Percentiles rank a stretch among this genome's conserved stretches.
Evolutionary conservation across 2,113 vertebrate species (phyloP).

Genomic region (Gallinago undulata): DNA sequence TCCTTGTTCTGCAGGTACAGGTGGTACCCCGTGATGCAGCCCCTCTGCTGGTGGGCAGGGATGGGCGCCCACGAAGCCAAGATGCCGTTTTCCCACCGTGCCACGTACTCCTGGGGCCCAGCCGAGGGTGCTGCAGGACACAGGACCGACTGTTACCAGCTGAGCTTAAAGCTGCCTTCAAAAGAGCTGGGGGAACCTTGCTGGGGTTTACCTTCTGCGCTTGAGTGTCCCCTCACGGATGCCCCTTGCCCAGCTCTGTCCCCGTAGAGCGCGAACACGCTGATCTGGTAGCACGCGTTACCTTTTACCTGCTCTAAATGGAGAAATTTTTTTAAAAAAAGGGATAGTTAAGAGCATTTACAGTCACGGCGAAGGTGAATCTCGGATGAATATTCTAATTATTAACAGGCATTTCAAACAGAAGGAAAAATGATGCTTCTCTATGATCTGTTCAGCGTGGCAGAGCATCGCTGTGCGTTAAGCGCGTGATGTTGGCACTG

Average conservation of each 20-base stretch:
- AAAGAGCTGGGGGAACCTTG: accelerated
- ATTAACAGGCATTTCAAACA: not conserved
- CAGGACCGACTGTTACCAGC: accelerated
- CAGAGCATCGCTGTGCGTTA: not conserved
- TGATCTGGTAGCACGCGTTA: slow-evolving; percentile 65
- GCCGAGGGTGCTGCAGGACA: slow-evolving; percentile 60
- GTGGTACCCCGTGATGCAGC: slow-evolving; percentile 68
- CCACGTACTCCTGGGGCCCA: slow-evolving; percentile 43
- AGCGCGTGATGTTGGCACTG: accelerated
- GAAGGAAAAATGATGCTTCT: not conserved
- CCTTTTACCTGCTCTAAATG: slow-evolving; percentile 64
- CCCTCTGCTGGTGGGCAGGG: slow-evolving; percentile 54
- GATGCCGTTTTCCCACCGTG: not conserved
- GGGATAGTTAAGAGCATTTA: accelerated
- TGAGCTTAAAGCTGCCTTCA: not conserved
- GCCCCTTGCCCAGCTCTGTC: slow-evolving; percentile 35
- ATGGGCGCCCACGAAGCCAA: slow-evolving; percentile 65
- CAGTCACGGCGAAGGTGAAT: not conserved
- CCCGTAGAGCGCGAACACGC: slow-evolving; percentile 35
- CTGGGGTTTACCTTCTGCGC: slow-evolving; percentile 54
- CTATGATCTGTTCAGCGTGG: accelerated
- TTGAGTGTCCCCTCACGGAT: not conserved
- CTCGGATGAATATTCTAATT: not conserved
- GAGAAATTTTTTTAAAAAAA: not conserved
- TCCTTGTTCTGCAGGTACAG: slow-evolving; percentile 56